Base-by-base conservation (phyloP, 2,888 invertebrate genomes). In the Brachyopa scutellaris region DNA sequence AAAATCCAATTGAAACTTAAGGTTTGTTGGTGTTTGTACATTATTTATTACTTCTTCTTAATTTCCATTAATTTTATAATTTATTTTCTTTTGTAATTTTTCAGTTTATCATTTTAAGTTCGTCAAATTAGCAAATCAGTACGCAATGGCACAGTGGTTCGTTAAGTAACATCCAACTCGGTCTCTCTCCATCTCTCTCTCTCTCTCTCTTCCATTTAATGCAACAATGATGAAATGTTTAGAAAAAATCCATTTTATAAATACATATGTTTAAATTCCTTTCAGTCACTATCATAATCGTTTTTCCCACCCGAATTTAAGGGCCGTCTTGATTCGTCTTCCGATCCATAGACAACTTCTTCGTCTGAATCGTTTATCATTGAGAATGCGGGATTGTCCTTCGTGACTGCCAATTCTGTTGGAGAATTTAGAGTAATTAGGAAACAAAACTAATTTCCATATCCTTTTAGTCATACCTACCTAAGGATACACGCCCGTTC, bases 351-450 rank as follows among this genome's bases (percentile, higher is more conserved):
- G 86, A 98, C 95, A 6, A 98, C 97, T 85, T 97, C 97, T 90
- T 99, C 99, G 88, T 99, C 99, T 0, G 98, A 98, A 88, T 99
- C 99, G 91, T 99, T 99, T 86, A 99, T 90, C 98, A 99, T 99
- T 17, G 98, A 98, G 91, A 99, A 97, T 8, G 98, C 96, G 51
- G 99, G 98, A 92, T 99, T 98, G 92, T 99, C 99, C 91, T 98
- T 98, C 59, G 97, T 96, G 86, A 99, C 96, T 55, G 96, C 94
- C 55, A 96, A 93, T 91, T 98, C 98, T 96, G 92, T 70, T 26
- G 40, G 8, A n/a, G 2, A 33, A 33, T 29, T 4, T 0, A 1
- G 5, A 7, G 0, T n/a, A 26, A 2, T 40, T 19, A 13, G 2
- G 11, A 17, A 70, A 6, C 2, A 26, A 11, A 11, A 23, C 0